Conservation (phyloP, 2,797 vertebrate species). For the Moxostoma hubbsi region DNA sequence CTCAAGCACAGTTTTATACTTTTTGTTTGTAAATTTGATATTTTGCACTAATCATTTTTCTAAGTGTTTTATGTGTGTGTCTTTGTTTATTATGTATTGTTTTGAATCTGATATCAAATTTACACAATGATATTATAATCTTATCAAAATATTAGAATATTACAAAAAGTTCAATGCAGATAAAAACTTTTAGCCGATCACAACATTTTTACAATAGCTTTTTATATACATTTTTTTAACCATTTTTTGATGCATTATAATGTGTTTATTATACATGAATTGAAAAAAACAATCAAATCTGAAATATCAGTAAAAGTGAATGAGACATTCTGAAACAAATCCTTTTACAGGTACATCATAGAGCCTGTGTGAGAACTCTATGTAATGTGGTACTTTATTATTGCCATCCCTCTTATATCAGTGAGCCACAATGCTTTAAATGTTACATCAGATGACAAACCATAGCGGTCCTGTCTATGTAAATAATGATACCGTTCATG, state of each 20-base stretch:
- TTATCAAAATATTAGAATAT: neutral
- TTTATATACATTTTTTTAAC: too few species aligned
- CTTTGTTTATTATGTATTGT: constrained; percentile 18
- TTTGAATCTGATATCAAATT: neutral
- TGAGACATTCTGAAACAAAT: neutral
- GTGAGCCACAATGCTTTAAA: neutral
- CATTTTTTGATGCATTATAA: neutral
- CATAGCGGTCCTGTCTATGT: neutral
- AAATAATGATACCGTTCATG: neutral
- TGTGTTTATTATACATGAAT: neutral
- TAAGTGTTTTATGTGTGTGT: constrained; percentile 20
- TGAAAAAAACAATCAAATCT: neutral
- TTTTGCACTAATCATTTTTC: constrained; percentile 60
- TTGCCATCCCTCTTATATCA: neutral
- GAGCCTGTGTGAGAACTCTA: too few species aligned
- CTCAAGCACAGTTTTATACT: constrained; percentile 56
- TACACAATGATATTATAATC: neutral
- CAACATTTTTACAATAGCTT: neutral
- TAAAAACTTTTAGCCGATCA: too few species aligned
- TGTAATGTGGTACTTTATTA: constrained; percentile 3
- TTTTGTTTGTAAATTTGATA: constrained; percentile 43
- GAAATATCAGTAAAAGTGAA: neutral
- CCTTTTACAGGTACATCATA: neutral
- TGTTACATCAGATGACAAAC: neutral
- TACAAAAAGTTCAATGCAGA: neutral